These are phyloP conservation scores for Pelvicachromis taeniatus DNA, from an alignment of 2,113 vertebrate genomes.

Conservation along the genomic window DNA sequence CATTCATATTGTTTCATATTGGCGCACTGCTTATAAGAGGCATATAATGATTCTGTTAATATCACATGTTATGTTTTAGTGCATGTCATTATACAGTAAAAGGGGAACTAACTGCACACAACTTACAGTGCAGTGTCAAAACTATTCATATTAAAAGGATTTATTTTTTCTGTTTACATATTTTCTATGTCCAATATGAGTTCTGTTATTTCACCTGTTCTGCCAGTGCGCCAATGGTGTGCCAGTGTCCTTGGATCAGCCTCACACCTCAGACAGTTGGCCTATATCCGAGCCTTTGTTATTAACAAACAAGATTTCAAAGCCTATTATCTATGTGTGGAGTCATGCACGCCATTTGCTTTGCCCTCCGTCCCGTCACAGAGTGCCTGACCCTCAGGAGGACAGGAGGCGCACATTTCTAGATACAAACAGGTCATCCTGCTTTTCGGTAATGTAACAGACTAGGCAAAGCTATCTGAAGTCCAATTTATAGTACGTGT, in stretches of 20 bases:
- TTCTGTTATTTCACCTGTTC: neutral
- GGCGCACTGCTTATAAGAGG: neutral
- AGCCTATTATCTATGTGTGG: constrained; percentile 47
- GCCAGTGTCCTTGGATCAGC: constrained; percentile 38
- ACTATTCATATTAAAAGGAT: neutral
- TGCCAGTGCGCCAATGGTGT: neutral
- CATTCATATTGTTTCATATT: neutral
- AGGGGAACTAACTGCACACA: neutral
- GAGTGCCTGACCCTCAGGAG: neutral
- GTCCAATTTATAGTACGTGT: neutral
- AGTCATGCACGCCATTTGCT: constrained; percentile 14
- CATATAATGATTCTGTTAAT: neutral
- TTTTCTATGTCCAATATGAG: neutral
- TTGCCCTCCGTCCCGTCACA: neutral
- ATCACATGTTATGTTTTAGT: neutral
- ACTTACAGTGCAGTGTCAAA: neutral
- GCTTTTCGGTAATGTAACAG: constrained; percentile 26
- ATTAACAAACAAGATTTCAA: constrained; percentile 54
- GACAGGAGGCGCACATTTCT: neutral
- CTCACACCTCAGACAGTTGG: constrained; percentile 38
- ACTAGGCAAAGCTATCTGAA: neutral
- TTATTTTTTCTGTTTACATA: neutral
- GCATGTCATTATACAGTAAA: neutral
- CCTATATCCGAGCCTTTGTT: constrained; percentile 39
- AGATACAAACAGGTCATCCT: neutral